Base-by-base conservation (phyloP, 1,140 invertebrate species). In the Diabrotica virgifera region DNA sequence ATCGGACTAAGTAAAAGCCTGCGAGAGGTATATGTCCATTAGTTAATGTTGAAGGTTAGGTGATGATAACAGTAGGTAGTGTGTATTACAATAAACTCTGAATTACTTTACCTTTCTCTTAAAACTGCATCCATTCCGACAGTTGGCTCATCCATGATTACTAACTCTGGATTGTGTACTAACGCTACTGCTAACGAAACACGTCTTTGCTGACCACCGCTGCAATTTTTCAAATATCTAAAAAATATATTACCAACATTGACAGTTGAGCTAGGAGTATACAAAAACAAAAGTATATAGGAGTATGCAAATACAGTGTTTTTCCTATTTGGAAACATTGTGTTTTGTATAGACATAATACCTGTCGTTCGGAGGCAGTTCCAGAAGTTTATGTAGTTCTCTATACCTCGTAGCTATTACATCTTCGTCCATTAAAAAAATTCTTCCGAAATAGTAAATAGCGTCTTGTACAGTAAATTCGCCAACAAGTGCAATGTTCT, bases 81-180 rank as follows among this genome's bases (percentile, higher is more conserved):
- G 24, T 24, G 24, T 24, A 24, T 24, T 24, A 24, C 24, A 24
- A 24, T 24, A 24, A 24, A 24, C 24, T 24, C 24, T 24, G 9
- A 35, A 10, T 8, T 7, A 37, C 81, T 82, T 76, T 91, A 63
- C 92, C 87, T 89, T 77, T 94, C 90, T 79, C 94, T 85, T 14
- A 97, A 79, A 61, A 96, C 81, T 3, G 95, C 94, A 82, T 97
- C 95, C 36, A 97, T 82, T 7, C 94, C 94, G 7, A 96, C 94
- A 0, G 94, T 96, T 0, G 95, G 95, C 78, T 97, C 95, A 77
- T 97, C 95, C 58, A 97, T 80, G 59, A 97, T 94, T 0, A 97
- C 79, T 0, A 97, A 79, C 76, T 95, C 89, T 0, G 95, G 94
- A 68, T 91, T 88, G 71, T 97, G 93, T 0, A 97, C 84, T 68